Evolutionary conservation across 2,888 invertebrate species (phyloP).

Genomic region (Catocala fraxini): DNA sequence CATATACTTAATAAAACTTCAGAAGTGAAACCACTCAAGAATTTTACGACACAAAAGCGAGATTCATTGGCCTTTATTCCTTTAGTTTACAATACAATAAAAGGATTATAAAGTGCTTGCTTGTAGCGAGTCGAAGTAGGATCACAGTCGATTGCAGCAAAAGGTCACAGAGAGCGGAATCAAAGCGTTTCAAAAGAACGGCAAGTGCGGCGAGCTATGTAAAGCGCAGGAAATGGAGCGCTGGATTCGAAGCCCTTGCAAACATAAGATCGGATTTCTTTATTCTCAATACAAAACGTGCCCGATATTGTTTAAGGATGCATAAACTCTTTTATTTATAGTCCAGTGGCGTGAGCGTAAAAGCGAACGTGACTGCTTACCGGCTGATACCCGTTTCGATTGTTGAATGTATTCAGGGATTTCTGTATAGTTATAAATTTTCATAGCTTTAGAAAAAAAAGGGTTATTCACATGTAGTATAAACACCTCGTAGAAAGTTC

Average conservation of each 20-base stretch:
- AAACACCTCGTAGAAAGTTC: too few relatives aligned
- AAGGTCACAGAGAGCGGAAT: conserved; percentile 34
- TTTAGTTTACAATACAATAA: conserved; percentile 14
- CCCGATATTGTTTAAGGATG: conserved; percentile 1
- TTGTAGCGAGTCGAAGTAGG: background rate
- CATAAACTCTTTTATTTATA: background rate
- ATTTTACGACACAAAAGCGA: background rate
- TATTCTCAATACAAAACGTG: conserved; percentile 11
- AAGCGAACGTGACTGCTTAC: too few relatives aligned
- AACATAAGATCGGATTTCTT: conserved; percentile 30
- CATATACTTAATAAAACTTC: too few relatives aligned
- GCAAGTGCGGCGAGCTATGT: conserved; percentile 35
- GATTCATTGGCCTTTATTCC: conserved; percentile 1
- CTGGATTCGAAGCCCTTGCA: conserved; percentile 21
- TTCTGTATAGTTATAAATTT: too few relatives aligned
- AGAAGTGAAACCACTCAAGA: background rate
- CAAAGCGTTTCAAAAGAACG: conserved; percentile 28
- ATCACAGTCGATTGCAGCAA: conserved; percentile 31
- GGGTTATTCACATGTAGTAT: too few relatives aligned
- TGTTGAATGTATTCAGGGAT: too few relatives aligned
- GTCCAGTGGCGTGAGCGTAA: too few relatives aligned
- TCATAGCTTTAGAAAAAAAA: too few relatives aligned
- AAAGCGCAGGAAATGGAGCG: conserved; percentile 47
- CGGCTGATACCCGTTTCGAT: too few relatives aligned
- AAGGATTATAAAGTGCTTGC: conserved; percentile 4